These are phyloP conservation scores for Seriola dumerili DNA, from an alignment of 2,113 vertebrate genomes.

Conservation along the genomic window DNA sequence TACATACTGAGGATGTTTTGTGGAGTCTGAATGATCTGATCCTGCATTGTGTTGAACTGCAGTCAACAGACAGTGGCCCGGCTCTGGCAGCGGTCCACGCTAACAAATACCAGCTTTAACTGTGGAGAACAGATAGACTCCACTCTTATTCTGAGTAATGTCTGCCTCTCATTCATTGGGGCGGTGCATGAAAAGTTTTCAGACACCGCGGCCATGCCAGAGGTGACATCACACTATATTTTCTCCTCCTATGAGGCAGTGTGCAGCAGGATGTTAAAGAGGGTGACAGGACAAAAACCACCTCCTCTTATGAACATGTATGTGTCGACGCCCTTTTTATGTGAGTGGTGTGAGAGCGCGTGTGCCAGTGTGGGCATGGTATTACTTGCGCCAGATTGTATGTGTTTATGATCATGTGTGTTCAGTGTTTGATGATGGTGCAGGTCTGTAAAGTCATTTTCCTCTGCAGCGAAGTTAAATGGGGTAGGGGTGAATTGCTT, in stretches of 20 bases:
- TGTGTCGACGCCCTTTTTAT: constrained; percentile 69
- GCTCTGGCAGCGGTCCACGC: constrained; percentile 77
- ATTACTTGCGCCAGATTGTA: constrained; percentile 40
- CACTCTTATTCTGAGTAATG: constrained; percentile 88
- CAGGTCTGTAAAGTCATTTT: constrained; percentile 56
- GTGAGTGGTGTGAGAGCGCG: constrained; percentile 29
- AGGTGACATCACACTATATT: constrained; percentile 87
- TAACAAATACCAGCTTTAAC: constrained; percentile 86
- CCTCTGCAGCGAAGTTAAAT: constrained; percentile 47
- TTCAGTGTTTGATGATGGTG: constrained; percentile 57
- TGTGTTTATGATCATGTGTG: constrained; percentile 44
- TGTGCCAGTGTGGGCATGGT: constrained; percentile 37
- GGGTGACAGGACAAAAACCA: constrained; percentile 70
- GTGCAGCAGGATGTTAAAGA: constrained; percentile 55
- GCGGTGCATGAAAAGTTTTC: constrained; percentile 81
- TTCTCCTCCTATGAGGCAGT: constrained; percentile 70
- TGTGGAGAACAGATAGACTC: constrained; percentile 87
- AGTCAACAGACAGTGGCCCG: constrained; percentile 58
- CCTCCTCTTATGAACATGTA: constrained; percentile 54
- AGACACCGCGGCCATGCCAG: constrained; percentile 84
- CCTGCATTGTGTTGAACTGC: constrained; percentile 58
- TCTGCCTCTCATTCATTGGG: constrained; percentile 88
- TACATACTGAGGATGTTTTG: constrained; percentile 47
- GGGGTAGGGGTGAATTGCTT: constrained; percentile 47
- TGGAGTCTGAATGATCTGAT: constrained; percentile 60